Evolutionary conservation across 2,113 vertebrate species (phyloP).

Genomic region (Hypanus sabinus): DNA sequence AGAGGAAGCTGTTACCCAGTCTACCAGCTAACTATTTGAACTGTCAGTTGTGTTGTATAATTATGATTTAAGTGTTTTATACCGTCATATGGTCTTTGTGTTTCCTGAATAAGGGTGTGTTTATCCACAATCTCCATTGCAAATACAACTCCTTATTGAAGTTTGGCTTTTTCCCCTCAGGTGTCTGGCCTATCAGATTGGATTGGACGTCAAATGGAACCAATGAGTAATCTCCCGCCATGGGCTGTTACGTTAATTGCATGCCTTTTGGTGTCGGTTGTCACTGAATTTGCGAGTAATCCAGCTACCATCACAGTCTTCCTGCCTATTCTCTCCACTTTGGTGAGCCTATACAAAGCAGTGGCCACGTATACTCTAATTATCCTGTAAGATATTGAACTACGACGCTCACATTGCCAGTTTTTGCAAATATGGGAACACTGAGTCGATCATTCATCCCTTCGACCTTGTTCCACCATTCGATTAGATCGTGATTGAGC

Average conservation of each 20-base stretch:
- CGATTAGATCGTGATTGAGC: background rate
- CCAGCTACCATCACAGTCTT: conserved; percentile 95
- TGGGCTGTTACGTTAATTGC: conserved; percentile 89
- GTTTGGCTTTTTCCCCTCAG: conserved; percentile 45
- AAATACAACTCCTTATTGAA: background rate
- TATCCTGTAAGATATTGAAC: background rate
- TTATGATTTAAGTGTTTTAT: background rate
- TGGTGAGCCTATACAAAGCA: conserved; percentile 61
- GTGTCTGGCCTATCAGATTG: conserved; percentile 86
- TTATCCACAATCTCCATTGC: background rate
- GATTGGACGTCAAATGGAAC: conserved; percentile 91
- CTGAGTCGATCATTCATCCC: background rate
- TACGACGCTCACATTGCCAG: background rate
- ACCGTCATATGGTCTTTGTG: background rate
- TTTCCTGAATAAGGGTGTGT: background rate
- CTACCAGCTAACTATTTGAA: background rate
- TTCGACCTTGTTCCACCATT: background rate
- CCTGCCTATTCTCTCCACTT: conserved; percentile 85
- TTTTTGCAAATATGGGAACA: background rate
- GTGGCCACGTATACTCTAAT: background rate
- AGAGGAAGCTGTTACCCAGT: background rate
- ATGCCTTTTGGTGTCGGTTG: conserved; percentile 84
- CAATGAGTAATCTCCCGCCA: conserved; percentile 82
- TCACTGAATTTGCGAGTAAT: conserved; percentile 95
- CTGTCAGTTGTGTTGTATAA: background rate